These are phyloP conservation scores for Poecilia wingei DNA, from an alignment of 2,797 vertebrate genomes.

Conservation along the genomic window DNA sequence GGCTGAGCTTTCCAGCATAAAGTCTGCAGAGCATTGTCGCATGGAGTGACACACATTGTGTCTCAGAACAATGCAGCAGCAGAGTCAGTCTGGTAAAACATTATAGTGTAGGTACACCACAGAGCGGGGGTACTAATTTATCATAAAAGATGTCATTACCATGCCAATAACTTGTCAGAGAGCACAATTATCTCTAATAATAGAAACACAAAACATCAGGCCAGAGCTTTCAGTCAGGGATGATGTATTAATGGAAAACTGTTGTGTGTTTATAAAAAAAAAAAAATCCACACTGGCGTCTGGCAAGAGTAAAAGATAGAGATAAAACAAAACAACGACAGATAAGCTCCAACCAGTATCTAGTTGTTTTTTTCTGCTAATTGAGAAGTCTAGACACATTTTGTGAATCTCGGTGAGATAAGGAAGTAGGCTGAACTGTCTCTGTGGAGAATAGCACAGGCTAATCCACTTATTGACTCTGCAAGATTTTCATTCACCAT, in stretches of 20 bases:
- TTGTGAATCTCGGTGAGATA: constrained; percentile 78
- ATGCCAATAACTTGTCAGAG: constrained; percentile 68
- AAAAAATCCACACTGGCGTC: constrained; percentile 40
- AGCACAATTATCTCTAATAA: constrained; percentile 76
- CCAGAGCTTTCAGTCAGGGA: constrained; percentile 54
- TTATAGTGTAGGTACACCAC: constrained; percentile 61
- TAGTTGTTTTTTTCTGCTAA: constrained; percentile 64
- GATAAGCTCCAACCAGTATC: constrained; percentile 70
- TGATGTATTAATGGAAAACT: constrained; percentile 65
- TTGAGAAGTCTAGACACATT: constrained; percentile 84
- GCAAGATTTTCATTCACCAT: constrained; percentile 66
- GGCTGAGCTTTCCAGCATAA: constrained; percentile 52
- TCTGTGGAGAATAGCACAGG: constrained; percentile 51
- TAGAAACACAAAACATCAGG: constrained; percentile 69
- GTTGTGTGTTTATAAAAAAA: constrained; percentile 62
- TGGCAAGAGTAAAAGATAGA: constrained; percentile 33
- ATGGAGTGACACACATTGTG: constrained; percentile 74
- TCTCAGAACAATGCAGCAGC: constrained; percentile 71
- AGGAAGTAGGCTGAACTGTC: constrained; percentile 71
- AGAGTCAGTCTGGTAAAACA: constrained; percentile 58
- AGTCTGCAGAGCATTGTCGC: constrained; percentile 58
- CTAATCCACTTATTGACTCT: constrained; percentile 77
- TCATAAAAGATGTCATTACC: constrained; percentile 76
- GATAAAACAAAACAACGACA: constrained; percentile 44
- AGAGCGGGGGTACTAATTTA: constrained; percentile 61